Base-by-base conservation (phyloP, 53 echinoderm and acorn worm species). In the Arbacia lixula region DNA sequence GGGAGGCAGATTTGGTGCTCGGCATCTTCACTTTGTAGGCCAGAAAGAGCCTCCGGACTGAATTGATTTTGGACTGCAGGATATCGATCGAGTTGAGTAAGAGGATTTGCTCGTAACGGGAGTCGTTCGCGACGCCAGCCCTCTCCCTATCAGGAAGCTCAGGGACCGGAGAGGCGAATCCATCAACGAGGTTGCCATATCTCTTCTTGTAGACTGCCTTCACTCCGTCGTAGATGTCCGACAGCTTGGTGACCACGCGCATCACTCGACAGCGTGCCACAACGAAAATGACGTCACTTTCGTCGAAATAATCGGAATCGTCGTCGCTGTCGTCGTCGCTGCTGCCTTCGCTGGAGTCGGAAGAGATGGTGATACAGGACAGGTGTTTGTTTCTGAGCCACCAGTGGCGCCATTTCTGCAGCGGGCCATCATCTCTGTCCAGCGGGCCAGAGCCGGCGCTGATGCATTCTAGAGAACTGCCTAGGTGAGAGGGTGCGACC, bases 1-100 rank as follows among this genome's bases (percentile, higher is more conserved):
- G n/a, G n/a, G n/a, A n/a, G n/a, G n/a, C n/a, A 22, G 66, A 66
- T 38, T 66, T 66, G 21, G 17, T 1, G 21, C 38, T 66, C 20
- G 75, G 33, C 75, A 75, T 54, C n/a, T 54, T 75, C 75, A 75
- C 53, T 54, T 54, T 52, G 28, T 75, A 75, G 33, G 19, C 38
- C 3, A 38, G 19, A 35, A 75, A 75, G 34, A 75, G 38, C 16
- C 26, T 75, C 32, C 75, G 75, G 12, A 75, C 53, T 31, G 53
- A 19, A 35, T 54, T 52, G 54, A 75, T 75, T 34, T 75, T 75
- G 19, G 75, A 30, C 21, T 75, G 75, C 14, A 75, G 38, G 75
- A 75, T 54, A 5, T 75, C 75, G 6, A 75, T 20, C 6, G 75
- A 31, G 33, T 32, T 75, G 33, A 75, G 55, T 0, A 75, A 29